phyloP scores from a whole-genome alignment of 2,797 vertebrate genomes.

The Rhinella marina region DNA sequence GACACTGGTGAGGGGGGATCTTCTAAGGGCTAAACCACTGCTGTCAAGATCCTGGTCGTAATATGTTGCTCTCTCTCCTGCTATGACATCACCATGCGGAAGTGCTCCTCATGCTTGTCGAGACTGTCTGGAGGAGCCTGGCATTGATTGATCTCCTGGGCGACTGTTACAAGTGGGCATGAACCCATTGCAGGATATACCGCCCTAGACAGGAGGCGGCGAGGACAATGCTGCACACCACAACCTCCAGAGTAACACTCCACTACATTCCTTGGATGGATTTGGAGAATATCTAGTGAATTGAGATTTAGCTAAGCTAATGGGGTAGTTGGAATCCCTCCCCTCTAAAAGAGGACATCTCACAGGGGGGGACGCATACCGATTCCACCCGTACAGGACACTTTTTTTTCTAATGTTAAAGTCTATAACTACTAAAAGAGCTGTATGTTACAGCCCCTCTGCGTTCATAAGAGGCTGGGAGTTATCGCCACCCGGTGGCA shows the following conservation, averaged over 20 bases:
- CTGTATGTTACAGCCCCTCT: conserved; percentile 33
- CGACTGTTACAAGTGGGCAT: conserved; percentile 14
- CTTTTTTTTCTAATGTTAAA: conserved; percentile 40
- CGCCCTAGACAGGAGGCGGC: not conserved
- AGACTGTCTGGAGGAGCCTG: not conserved
- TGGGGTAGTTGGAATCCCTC: conserved; percentile 10
- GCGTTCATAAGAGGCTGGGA: not conserved
- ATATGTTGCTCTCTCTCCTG: not conserved
- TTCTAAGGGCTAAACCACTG: conserved; percentile 41
- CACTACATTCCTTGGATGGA: conserved; percentile 40
- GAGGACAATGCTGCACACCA: conserved; percentile 5
- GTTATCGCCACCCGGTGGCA: conserved; percentile 15
- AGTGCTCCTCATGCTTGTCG: conserved; percentile 1
- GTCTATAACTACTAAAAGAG: conserved; percentile 33
- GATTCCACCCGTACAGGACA: not conserved
- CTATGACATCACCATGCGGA: not conserved
- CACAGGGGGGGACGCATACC: not conserved
- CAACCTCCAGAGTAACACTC: conserved; percentile 16
- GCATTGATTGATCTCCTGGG: conserved; percentile 3
- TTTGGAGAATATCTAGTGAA: conserved; percentile 28
- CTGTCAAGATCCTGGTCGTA: not conserved
- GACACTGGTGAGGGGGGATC: not conserved
- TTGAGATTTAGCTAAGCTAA: conserved; percentile 27
- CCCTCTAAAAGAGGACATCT: conserved; percentile 6
- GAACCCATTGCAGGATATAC: not conserved